Conservation (phyloP, 2,113 vertebrate genomes). For the Lampris megalopsis region DNA sequence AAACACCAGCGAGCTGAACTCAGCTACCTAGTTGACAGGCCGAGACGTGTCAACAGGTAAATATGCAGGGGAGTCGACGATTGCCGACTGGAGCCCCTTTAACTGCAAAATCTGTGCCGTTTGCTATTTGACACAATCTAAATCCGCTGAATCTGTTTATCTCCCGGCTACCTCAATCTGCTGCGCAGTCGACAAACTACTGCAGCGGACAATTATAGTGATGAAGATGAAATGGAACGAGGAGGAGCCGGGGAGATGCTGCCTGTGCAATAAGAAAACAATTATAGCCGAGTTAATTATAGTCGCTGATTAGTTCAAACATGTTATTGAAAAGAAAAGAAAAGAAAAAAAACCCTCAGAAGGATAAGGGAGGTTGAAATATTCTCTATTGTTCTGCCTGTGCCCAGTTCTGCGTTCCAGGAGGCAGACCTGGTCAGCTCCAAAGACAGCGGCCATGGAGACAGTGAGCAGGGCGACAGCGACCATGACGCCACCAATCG, state of each 20-base stretch:
- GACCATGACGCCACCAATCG: conserved; percentile 98
- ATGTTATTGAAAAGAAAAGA: not conserved
- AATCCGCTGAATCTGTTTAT: too few species aligned
- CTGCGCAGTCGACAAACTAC: too few species aligned
- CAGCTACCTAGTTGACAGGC: conserved; percentile 98
- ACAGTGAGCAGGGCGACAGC: conserved; percentile 99
- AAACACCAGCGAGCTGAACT: conserved; percentile 97
- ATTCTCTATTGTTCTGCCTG: conserved; percentile 2
- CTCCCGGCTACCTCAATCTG: too few species aligned
- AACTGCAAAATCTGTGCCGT: too few species aligned
- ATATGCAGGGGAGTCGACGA: conserved; percentile 1
- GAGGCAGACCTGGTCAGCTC: conserved; percentile 99
- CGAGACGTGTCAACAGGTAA: conserved; percentile 98
- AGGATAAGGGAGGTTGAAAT: not conserved
- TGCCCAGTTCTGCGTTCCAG: conserved; percentile 94
- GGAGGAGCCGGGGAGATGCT: too few species aligned
- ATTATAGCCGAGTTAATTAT: too few species aligned
- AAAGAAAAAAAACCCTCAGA: not conserved
- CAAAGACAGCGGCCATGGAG: conserved; percentile 98
- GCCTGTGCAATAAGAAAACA: too few species aligned
- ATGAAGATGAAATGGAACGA: too few species aligned
- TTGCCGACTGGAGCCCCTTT: too few species aligned
- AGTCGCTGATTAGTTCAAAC: too few species aligned
- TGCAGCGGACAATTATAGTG: too few species aligned
- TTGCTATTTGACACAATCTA: too few species aligned